Evolutionary conservation across 1,140 invertebrate species (phyloP).

Genomic region (Nebria ingens): DNA sequence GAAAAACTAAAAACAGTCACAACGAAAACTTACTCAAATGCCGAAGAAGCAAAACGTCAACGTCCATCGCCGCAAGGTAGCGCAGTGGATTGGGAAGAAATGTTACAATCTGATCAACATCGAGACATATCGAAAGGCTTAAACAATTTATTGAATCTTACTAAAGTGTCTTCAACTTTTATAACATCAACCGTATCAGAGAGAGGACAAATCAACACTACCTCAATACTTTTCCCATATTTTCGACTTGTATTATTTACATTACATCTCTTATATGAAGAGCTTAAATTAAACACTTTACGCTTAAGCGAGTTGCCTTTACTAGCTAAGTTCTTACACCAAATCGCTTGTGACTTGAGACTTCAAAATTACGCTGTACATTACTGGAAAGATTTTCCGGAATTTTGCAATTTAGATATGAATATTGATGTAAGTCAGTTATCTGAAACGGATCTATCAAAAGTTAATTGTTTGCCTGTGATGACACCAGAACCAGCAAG

Average conservation of each 20-base stretch:
- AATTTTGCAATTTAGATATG: conserved; percentile 34
- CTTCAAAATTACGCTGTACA: conserved; percentile 61
- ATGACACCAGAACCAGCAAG: conserved; percentile 52
- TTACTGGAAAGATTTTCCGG: conserved; percentile 81
- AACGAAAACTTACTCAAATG: conserved; percentile 21
- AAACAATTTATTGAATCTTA: conserved; percentile 25
- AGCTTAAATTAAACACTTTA: conserved; percentile 71
- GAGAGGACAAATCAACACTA: conserved; percentile 45
- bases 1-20: conserved; percentile 14
- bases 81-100: conserved; percentile 67
- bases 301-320: conserved; percentile 55
- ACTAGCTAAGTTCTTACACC: conserved; percentile 63
- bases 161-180: conserved; percentile 13
- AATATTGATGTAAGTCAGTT: conserved; percentile 34
- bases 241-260: conserved; percentile 66
- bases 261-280: conserved; percentile 84
- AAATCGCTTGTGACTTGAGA: conserved; percentile 67
- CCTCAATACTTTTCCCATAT: conserved; percentile 60
- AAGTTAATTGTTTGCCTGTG: conserved; percentile 49
- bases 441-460: conserved; percentile 42
- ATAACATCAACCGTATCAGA: not conserved
- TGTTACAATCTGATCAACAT: conserved; percentile 50
- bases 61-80: conserved; percentile 40
- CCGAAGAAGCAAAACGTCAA: conserved; percentile 22
- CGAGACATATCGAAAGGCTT: conserved; percentile 27